Evolutionary conservation across 2,888 invertebrate species (phyloP), one percentile per base, ranked within the genome.

Genomic region (Noctua pronuba): DNA sequence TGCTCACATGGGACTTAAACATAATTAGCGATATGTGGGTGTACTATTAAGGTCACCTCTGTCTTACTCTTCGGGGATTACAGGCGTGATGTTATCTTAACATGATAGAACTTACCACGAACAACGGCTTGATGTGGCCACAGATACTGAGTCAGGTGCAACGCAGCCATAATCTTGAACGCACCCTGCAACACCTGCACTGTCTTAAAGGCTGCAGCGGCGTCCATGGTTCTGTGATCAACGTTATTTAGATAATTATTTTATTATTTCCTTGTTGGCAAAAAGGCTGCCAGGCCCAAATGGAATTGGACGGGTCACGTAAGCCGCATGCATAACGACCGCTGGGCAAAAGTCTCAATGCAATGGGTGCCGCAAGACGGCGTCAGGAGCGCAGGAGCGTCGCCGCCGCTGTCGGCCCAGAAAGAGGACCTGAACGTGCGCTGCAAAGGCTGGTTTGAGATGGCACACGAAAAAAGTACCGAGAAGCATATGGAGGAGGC

Each of bases 121-220:
- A 85, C 80, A 16, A 65, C 28, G 3, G 85, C 75, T 70, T 87
- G 77, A 6, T 35, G 60, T 24, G 87, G 87, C 88, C 88, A 87
- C 24, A 85, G 31, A 52, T 85, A 80, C 16, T 49, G 70, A 0
- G 85, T 85, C 5, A 87, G 73, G 1, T 87, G 78, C 49, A 87
- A 35, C 0, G 75, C 66, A 24, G 80, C 68, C 41, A 87, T 49
- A 0, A 87, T 31, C 21, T 41, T 77, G 10, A 87, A 73, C 0
- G 88, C 87, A 13, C 71, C 73, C 28, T 87, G 87, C 3, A 83
- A 28, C 21, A 66, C 46, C 64, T 85, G 55, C 2, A 87, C 11
- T 1, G 62, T 64, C 64, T 77, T 80, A 55, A 79, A 87, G 16
- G 73, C 73, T 60, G 41, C 3, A n/a, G 80, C 65, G 1, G 87